phyloP scores from a whole-genome alignment of 2,113 vertebrate genomes.

The Bos javanicus region DNA sequence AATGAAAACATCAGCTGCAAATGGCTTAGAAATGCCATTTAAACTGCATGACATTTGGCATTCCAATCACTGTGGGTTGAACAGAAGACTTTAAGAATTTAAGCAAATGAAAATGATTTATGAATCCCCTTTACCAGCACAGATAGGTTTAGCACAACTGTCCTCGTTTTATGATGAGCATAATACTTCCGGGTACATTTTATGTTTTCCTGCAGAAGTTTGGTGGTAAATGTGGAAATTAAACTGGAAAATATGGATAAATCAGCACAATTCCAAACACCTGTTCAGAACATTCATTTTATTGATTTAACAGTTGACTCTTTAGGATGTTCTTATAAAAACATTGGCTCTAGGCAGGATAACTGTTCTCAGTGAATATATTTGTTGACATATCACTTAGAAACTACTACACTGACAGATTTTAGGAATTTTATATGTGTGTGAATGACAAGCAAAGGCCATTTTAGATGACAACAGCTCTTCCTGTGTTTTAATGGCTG shows the following conservation, averaged over 20 bases:
- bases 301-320: conserved; percentile 74
- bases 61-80: neutral
- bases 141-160: conserved; percentile 45
- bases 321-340: conserved; percentile 70
- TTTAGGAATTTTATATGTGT: conserved; percentile 57
- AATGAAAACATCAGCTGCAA: conserved; percentile 34
- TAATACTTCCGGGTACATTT: conserved; percentile 57
- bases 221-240: conserved; percentile 64
- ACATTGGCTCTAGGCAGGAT: conserved; percentile 58
- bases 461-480: conserved; percentile 31
- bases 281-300: conserved; percentile 67
- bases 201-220: conserved; percentile 62
- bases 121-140: neutral
- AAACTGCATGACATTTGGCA: neutral
- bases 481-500: conserved; percentile 1
- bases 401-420: conserved; percentile 44
- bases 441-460: conserved; percentile 56
- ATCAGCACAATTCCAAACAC: conserved; percentile 71
- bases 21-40: conserved; percentile 42
- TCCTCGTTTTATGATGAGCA: conserved; percentile 47
- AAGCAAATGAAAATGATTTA: conserved; percentile 50
- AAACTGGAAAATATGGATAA: conserved; percentile 67
- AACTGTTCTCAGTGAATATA: conserved; percentile 64
- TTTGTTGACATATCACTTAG: conserved; percentile 69
- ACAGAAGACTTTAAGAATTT: conserved; percentile 27